phyloP scores from a whole-genome alignment of 2,888 invertebrate genomes.

The Drosophila longiperda region DNA sequence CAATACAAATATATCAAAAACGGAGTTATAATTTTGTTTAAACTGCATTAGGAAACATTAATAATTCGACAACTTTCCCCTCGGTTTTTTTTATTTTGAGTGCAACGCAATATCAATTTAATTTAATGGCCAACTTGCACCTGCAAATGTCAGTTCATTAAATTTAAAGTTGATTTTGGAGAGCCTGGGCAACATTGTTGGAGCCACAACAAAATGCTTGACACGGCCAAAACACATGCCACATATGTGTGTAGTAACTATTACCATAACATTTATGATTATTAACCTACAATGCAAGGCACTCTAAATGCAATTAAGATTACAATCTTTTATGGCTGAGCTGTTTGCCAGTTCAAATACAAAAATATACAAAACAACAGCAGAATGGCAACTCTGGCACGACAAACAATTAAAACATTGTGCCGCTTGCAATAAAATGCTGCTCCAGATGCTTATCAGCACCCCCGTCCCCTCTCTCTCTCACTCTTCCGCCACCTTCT shows the following conservation, averaged over 20 bases:
- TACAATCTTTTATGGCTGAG: conserved; percentile 73
- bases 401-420: conserved; percentile 81
- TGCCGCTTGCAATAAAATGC: conserved; percentile 74
- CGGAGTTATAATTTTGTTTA: background rate
- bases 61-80: background rate
- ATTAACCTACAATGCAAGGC: conserved; percentile 81
- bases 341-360: conserved; percentile 36
- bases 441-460: conserved; percentile 74
- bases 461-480: background rate
- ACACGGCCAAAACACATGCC: conserved; percentile 26
- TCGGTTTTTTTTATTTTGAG: background rate
- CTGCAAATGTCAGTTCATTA: conserved; percentile 48
- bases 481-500: background rate
- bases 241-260: conserved; percentile 51
- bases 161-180: conserved; percentile 38
- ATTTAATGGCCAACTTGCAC: conserved; percentile 51
- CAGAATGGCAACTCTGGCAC: conserved; percentile 63
- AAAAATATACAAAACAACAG: conserved; percentile 29
- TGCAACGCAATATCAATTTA: conserved; percentile 47
- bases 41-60: background rate
- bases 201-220: conserved; percentile 45
- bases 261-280: conserved; percentile 81
- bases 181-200: conserved; percentile 49
- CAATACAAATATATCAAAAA: background rate
- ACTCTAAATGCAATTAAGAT: conserved; percentile 81